phyloP scores from a whole-genome alignment of 2,888 invertebrate species.

The Lydus trimaculatus region DNA sequence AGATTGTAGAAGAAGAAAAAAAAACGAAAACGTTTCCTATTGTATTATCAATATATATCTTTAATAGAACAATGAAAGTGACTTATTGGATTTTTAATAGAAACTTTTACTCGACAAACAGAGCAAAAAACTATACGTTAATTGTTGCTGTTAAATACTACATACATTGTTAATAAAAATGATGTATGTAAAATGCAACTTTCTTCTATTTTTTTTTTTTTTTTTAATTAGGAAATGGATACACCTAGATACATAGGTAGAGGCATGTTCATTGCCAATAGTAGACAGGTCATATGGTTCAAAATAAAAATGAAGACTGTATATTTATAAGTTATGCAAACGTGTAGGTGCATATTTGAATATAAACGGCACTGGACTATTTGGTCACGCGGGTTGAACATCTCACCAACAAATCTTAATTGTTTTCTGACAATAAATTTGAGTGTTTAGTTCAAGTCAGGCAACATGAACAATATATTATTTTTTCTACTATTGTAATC shows the following conservation, averaged over 20 bases:
- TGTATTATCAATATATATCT: slow-evolving; percentile 19
- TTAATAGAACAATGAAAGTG: slow-evolving; percentile 26
- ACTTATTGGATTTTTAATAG: slow-evolving; percentile 15
- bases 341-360: slow-evolving; percentile 37
- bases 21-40: slow-evolving; percentile 18
- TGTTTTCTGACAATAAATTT: slow-evolving; percentile 39
- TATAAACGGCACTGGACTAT: slow-evolving; percentile 36
- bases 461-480: slow-evolving; percentile 26
- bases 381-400: slow-evolving; percentile 35
- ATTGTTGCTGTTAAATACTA: background rate
- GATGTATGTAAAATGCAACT: slow-evolving; percentile 2
- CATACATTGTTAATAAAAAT: slow-evolving; percentile 9
- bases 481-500: slow-evolving; percentile 3
- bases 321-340: slow-evolving; percentile 27
- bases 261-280: background rate
- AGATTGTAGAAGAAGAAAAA: background rate
- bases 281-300: slow-evolving; percentile 1
- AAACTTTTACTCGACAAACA: slow-evolving; percentile 14
- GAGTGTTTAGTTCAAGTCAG: slow-evolving; percentile 31
- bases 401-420: slow-evolving; percentile 35
- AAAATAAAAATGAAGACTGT: slow-evolving; percentile 23
- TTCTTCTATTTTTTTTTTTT: slow-evolving; percentile 15
- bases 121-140: slow-evolving; percentile 18
- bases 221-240: background rate
- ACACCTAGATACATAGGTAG: background rate